Percentiles rank a stretch among this genome's conserved stretches.
Conservation (phyloP, 2,888 invertebrate genomes). For the Aporophyla nigra region DNA sequence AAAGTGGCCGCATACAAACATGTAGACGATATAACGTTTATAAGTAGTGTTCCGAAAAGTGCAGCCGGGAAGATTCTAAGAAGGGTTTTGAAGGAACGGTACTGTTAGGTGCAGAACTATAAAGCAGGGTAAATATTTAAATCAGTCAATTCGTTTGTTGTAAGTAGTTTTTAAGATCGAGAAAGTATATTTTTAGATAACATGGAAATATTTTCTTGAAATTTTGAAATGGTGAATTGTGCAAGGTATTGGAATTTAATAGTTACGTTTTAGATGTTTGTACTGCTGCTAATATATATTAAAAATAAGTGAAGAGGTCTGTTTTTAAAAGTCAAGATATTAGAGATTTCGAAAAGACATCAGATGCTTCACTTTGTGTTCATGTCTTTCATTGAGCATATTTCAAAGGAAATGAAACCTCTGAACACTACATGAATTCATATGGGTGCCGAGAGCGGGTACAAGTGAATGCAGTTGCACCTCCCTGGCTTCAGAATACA, state of each 20-base stretch:
- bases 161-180: slow-evolving; percentile 16
- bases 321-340: neutral
- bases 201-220: neutral
- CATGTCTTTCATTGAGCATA: neutral
- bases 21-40: slow-evolving; percentile 92
- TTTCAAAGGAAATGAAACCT: neutral
- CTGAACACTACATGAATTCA: neutral
- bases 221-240: slow-evolving; percentile 1
- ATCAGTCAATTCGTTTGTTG: slow-evolving; percentile 13
- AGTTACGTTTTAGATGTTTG: neutral
- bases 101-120: slow-evolving; percentile 67
- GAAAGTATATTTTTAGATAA: neutral
- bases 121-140: slow-evolving; percentile 4
- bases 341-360: neutral
- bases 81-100: slow-evolving; percentile 89
- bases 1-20: slow-evolving; percentile 95
- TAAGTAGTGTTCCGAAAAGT: slow-evolving; percentile 94
- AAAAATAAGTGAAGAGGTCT: neutral
- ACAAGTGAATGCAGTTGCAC: no score
- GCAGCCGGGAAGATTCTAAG: slow-evolving; percentile 95
- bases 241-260: neutral
- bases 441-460: no score
- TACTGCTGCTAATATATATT: neutral
- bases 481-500: no score
- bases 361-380: neutral